A percentile compares a stretch with the other conserved stretches of the same genome.
phyloP scores from a whole-genome alignment of 2,888 invertebrate species.

The Smittia aterrima region DNA sequence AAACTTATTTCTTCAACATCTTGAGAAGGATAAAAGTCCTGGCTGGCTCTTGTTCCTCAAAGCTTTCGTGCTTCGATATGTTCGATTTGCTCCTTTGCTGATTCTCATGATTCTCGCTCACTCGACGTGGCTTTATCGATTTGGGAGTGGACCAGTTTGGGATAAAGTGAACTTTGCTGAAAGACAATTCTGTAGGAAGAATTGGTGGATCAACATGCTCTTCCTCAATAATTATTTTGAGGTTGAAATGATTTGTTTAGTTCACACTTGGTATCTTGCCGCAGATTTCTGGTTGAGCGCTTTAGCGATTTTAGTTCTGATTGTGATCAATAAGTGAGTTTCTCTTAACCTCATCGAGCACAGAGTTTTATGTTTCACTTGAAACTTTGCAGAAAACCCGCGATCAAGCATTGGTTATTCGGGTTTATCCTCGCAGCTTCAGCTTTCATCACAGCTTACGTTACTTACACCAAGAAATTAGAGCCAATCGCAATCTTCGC shows the following conservation, averaged over 20 bases:
- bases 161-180: background rate
- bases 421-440: background rate
- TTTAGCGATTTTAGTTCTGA: background rate
- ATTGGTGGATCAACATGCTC: slow-evolving; percentile 18
- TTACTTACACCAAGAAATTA: background rate
- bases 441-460: background rate
- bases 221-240: background rate
- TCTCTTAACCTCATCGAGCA: background rate
- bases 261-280: slow-evolving; percentile 25
- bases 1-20: background rate
- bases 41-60: background rate
- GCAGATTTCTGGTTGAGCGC: slow-evolving; percentile 13
- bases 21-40: background rate
- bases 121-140: slow-evolving; percentile 21
- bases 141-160: slow-evolving; percentile 18
- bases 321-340: background rate
- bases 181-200: background rate
- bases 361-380: background rate
- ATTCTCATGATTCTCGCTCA: background rate
- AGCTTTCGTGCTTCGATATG: background rate
- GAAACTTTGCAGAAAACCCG: background rate
- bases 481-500: slow-evolving; percentile 2
- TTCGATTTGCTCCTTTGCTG: slow-evolving; percentile 1
- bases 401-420: background rate
- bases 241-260: slow-evolving; percentile 1